Evolutionary conservation across 2,888 invertebrate species (phyloP).

Genomic region (Eupithecia insigniata): DNA sequence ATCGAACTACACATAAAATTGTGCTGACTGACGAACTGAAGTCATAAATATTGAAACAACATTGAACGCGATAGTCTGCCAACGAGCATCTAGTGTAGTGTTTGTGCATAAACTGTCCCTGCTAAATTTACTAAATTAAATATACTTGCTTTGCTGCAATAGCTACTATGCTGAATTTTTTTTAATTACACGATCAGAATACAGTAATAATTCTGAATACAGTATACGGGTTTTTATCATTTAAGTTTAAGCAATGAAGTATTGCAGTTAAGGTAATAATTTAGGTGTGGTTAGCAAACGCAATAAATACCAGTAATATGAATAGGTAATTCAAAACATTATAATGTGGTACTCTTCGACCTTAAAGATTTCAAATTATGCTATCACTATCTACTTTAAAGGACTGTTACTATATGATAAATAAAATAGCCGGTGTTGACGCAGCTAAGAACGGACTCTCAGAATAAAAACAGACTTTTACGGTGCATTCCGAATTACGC

Average conservation of each 20-base stretch:
- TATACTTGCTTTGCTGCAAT: neutral
- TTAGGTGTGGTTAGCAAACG: neutral
- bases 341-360: neutral
- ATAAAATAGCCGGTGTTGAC: constrained; percentile 49
- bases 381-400: neutral
- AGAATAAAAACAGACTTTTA: no score
- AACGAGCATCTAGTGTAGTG: neutral
- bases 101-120: neutral
- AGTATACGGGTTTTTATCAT: neutral
- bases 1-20: neutral
- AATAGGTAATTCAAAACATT: neutral
- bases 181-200: no score
- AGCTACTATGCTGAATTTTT: neutral
- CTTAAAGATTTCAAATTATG: neutral
- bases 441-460: constrained; percentile 29
- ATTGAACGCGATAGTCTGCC: neutral
- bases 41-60: constrained; percentile 3
- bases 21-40: neutral
- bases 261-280: no score
- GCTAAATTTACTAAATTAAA: neutral
- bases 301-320: neutral
- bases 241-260: neutral
- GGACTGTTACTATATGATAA: constrained; percentile 24
- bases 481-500: no score
- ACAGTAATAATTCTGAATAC: no score